A percentile compares a stretch with the other conserved stretches of the same genome.
These are phyloP conservation scores for Poecilia latipinna DNA, from an alignment of 2,113 vertebrate species.

Conservation along the genomic window DNA sequence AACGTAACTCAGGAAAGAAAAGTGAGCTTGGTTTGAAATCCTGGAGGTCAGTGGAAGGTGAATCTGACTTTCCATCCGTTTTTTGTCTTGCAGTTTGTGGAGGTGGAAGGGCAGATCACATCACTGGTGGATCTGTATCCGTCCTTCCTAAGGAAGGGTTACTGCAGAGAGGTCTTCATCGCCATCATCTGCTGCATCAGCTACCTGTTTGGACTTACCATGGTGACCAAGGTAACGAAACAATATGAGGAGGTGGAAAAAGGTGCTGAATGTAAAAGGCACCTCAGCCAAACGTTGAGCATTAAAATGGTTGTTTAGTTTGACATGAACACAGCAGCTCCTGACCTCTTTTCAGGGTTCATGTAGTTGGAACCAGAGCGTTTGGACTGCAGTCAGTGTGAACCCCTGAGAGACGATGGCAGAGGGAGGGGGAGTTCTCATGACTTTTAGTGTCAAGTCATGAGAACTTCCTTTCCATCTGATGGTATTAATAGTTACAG, in stretches of 20 bases:
- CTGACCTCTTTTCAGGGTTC: slow-evolving; percentile 8
- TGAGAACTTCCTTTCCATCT: slow-evolving; percentile 61
- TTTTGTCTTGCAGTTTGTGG: slow-evolving; percentile 88
- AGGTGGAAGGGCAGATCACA: slow-evolving; percentile 99
- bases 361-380: slow-evolving; percentile 12
- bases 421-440: slow-evolving; percentile 1
- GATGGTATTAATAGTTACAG: slow-evolving; percentile 50
- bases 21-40: too few relatives aligned
- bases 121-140: slow-evolving; percentile 99
- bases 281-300: neutral
- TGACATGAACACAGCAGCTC: neutral
- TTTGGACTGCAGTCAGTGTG: slow-evolving; percentile 41
- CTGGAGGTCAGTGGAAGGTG: neutral
- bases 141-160: slow-evolving; percentile 99
- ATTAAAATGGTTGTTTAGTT: too few relatives aligned
- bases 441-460: slow-evolving; percentile 60
- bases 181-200: slow-evolving; percentile 95
- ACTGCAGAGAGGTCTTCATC: slow-evolving; percentile 99
- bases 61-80: slow-evolving; percentile 13
- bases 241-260: neutral
- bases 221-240: slow-evolving; percentile 94
- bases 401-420: slow-evolving; percentile 35
- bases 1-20: too few relatives aligned
- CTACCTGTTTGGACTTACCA: slow-evolving; percentile 97
- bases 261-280: too few relatives aligned